phyloP scores from a whole-genome alignment of 2,797 vertebrate genomes.

The Ctenopoma kingsleyae region DNA sequence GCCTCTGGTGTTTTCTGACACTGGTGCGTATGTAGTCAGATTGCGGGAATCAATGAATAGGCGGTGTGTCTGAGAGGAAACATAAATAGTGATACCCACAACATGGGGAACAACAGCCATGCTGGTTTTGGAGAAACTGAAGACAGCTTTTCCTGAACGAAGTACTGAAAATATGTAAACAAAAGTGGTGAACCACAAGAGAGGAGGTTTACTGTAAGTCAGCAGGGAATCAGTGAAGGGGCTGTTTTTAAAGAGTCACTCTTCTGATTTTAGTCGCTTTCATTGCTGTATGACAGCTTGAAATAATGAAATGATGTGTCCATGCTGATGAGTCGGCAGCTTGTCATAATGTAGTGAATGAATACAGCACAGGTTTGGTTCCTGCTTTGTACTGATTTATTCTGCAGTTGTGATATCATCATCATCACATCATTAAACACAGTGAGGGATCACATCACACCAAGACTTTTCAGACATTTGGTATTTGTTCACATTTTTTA shows the following conservation, averaged over 20 bases:
- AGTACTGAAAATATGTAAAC: conserved; percentile 32
- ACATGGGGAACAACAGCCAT: not conserved
- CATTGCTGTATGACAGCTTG: no score
- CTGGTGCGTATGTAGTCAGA: no score
- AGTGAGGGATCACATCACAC: no score
- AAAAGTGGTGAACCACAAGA: conserved; percentile 5
- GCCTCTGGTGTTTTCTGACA: no score
- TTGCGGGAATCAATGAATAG: no score
- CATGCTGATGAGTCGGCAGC: not conserved
- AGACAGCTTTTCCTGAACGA: not conserved
- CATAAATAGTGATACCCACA: not conserved
- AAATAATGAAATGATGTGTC: no score
- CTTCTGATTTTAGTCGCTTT: no score
- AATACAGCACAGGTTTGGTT: not conserved
- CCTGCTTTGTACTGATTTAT: not conserved
- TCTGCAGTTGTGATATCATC: no score
- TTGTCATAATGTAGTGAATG: not conserved
- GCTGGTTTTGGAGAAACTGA: not conserved
- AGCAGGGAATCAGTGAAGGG: not conserved
- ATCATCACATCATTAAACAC: no score
- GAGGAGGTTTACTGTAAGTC: not conserved
- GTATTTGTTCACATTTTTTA: no score
- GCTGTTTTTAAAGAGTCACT: no score
- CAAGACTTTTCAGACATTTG: no score
- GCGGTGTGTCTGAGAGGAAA: not conserved